These are phyloP conservation scores for Pelagia noctiluca DNA, from an alignment of 30 jellyfish, hydroid and myxozoan genomes.

Conservation along the genomic window DNA sequence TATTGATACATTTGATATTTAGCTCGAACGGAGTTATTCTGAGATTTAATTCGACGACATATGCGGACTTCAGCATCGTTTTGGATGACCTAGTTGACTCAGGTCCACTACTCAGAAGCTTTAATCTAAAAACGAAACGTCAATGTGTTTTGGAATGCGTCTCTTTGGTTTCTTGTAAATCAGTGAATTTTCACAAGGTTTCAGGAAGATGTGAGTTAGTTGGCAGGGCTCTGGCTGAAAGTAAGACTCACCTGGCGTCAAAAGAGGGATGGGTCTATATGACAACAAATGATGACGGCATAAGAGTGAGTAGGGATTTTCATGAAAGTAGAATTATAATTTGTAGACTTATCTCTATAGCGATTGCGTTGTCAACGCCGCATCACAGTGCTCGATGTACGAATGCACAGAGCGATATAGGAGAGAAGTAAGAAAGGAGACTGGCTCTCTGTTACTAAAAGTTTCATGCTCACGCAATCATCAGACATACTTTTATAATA, in stretches of 20 bases:
- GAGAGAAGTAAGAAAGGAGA: neutral
- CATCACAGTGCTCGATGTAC: no score
- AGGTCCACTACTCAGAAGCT: conserved; percentile 13
- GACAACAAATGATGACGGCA: conserved; percentile 25
- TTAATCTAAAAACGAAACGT: neutral
- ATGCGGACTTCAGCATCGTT: conserved; percentile 29
- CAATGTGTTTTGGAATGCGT: neutral
- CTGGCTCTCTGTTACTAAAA: neutral
- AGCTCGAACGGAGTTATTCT: no score
- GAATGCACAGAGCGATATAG: no score
- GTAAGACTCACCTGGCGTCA: neutral
- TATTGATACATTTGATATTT: no score
- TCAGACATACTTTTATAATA: no score
- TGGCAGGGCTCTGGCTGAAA: conserved; percentile 21
- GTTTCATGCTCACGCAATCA: no score
- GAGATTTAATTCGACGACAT: neutral
- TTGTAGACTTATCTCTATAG: neutral
- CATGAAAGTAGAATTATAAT: no score
- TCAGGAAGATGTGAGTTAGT: conserved; percentile 37
- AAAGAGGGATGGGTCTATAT: conserved; percentile 27
- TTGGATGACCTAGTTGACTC: conserved; percentile 1
- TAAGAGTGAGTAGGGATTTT: conserved; percentile 14
- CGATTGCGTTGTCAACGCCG: no score
- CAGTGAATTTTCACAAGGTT: conserved; percentile 17
- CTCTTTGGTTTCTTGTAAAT: no score